These are phyloP conservation scores for Catocala fraxini DNA, from an alignment of 2,888 invertebrate species.

Conservation along the genomic window DNA sequence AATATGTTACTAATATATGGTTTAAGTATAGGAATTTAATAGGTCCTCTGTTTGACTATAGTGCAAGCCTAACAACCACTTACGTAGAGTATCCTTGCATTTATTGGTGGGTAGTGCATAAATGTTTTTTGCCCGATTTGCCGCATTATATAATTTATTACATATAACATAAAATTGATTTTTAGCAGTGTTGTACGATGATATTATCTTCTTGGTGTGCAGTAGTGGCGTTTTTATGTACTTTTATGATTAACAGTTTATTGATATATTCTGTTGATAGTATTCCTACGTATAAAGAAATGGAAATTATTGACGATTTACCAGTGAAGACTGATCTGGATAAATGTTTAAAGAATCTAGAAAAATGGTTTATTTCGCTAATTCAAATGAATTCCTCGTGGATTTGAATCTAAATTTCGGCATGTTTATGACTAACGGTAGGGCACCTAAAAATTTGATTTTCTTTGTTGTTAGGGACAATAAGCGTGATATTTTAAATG, in stretches of 20 bases:
- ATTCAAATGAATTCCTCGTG: constrained; percentile 52
- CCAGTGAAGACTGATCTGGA: constrained; percentile 56
- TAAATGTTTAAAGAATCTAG: constrained; percentile 55
- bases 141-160: too few species aligned
- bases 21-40: too few species aligned
- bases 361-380: too few species aligned
- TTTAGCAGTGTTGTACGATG: too few species aligned
- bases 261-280: constrained; percentile 6
- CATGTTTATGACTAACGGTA: constrained; percentile 68
- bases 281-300: constrained; percentile 12
- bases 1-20: too few species aligned
- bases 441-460: background rate
- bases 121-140: too few species aligned
- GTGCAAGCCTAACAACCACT: too few species aligned
- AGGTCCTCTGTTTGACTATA: too few species aligned
- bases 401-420: constrained; percentile 67
- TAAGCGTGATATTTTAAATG: background rate
- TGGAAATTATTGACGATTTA: constrained; percentile 28
- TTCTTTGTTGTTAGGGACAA: background rate
- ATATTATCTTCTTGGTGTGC: constrained; percentile 13
- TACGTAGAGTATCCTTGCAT: too few species aligned
- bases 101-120: too few species aligned
- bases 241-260: constrained; percentile 13
- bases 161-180: too few species aligned
- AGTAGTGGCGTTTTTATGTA: constrained; percentile 7